Conservation (phyloP, 2,113 vertebrate species). For the Sander vitreus region DNA sequence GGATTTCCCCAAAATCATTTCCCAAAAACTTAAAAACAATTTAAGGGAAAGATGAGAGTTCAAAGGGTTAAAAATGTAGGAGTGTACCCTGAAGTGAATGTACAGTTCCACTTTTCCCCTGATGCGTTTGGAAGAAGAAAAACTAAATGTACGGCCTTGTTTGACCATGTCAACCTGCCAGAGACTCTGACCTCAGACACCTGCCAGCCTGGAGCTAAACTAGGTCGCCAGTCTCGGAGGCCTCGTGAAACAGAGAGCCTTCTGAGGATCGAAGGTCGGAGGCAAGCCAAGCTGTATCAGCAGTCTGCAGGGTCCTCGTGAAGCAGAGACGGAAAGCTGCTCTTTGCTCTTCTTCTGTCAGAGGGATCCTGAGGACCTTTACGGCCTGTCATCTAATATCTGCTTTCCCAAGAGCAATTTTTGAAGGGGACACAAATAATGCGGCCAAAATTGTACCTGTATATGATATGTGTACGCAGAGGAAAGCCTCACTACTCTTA, state of each 20-base stretch:
- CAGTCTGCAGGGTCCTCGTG: slow-evolving; percentile 21
- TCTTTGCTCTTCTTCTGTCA: slow-evolving; percentile 10
- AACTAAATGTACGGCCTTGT: not conserved
- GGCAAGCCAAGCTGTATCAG: slow-evolving; percentile 35
- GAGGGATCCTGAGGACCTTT: not conserved
- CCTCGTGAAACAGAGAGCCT: slow-evolving; percentile 21
- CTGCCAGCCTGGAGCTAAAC: slow-evolving; percentile 13
- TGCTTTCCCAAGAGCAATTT: too few species aligned
- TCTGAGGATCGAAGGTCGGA: slow-evolving; percentile 32
- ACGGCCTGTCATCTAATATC: not conserved
- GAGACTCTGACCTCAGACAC: slow-evolving; percentile 4
- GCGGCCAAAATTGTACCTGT: too few species aligned
- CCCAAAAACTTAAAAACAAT: too few species aligned
- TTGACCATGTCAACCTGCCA: not conserved
- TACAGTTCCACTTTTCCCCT: not conserved
- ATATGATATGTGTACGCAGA: too few species aligned
- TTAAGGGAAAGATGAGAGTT: too few species aligned
- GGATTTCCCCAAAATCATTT: too few species aligned
- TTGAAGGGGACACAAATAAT: too few species aligned
- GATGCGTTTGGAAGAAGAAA: not conserved
- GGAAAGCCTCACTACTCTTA: too few species aligned
- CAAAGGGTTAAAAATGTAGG: too few species aligned
- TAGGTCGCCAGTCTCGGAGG: not conserved
- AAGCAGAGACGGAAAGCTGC: not conserved
- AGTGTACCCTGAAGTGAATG: not conserved